Percentiles rank a stretch among this genome's conserved stretches.
Conservation (phyloP, 2,888 invertebrate species). For the Drosophila mimetica region DNA sequence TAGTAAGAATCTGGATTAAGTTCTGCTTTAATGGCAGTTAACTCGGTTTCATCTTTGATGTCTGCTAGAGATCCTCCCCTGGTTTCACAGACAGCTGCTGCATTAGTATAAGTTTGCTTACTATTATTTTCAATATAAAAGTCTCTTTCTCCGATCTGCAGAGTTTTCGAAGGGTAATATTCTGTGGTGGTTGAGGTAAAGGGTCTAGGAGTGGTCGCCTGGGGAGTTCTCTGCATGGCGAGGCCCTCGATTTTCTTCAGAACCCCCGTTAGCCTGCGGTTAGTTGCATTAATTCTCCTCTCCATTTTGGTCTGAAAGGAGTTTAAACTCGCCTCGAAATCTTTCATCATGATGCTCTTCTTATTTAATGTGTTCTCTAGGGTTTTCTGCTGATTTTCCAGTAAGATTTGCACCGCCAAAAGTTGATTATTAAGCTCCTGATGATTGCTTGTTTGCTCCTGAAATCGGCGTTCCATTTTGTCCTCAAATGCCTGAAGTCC, state of each 20-base stretch:
- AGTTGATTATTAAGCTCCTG: background rate
- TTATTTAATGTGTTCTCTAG: background rate
- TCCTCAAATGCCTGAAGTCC: background rate
- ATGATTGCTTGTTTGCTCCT: background rate
- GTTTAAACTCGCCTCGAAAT: background rate
- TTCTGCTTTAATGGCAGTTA: background rate
- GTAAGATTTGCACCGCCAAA: background rate
- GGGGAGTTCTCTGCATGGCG: no score
- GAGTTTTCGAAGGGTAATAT: no score
- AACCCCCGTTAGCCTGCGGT: background rate
- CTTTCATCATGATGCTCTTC: background rate
- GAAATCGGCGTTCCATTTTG: background rate
- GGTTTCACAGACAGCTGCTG: background rate
- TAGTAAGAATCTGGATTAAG: rapidly evolving
- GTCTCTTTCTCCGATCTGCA: background rate
- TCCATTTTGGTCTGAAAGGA: background rate
- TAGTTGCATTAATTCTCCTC: no score
- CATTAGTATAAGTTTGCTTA: background rate
- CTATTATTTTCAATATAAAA: background rate
- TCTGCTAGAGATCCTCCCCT: background rate
- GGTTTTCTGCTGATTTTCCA: background rate
- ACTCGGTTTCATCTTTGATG: background rate
- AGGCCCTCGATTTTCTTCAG: background rate
- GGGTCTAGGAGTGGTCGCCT: no score
- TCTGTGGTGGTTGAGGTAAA: no score